phyloP scores from a whole-genome alignment of 2,113 vertebrate species.

The Picathartes gymnocephalus region DNA sequence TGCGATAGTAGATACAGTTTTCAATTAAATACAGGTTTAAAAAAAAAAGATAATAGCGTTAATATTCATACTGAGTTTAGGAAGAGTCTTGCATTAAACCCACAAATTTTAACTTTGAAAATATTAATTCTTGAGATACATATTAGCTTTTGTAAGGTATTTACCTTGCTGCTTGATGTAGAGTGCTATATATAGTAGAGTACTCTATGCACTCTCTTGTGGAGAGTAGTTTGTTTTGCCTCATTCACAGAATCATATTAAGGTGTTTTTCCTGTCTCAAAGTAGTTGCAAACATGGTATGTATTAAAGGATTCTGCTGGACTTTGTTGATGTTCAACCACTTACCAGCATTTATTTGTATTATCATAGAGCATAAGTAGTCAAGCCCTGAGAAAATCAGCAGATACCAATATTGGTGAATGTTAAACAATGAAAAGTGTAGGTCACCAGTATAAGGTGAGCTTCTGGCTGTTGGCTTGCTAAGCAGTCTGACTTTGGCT shows the following conservation, averaged over 20 bases:
- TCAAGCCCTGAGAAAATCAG: background rate
- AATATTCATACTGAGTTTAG: background rate
- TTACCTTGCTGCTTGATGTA: background rate
- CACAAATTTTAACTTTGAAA: background rate
- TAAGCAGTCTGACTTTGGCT: background rate
- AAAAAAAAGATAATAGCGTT: background rate
- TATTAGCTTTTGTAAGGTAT: background rate
- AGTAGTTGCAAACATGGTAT: background rate
- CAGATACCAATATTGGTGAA: background rate
- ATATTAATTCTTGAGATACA: background rate
- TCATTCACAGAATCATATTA: background rate
- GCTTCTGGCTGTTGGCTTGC: background rate
- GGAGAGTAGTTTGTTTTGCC: background rate
- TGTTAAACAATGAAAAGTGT: background rate
- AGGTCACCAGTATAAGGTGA: background rate
- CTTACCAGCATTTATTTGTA: background rate
- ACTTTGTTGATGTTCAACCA: background rate
- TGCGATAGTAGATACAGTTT: background rate
- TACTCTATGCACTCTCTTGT: background rate
- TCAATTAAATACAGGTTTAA: background rate
- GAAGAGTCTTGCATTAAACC: background rate
- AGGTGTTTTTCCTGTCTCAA: background rate
- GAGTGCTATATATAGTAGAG: rapidly evolving
- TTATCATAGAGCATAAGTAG: background rate
- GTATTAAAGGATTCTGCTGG: background rate